phyloP scores from a whole-genome alignment of 2,113 vertebrate genomes.

The Myotis lucifugus region DNA sequence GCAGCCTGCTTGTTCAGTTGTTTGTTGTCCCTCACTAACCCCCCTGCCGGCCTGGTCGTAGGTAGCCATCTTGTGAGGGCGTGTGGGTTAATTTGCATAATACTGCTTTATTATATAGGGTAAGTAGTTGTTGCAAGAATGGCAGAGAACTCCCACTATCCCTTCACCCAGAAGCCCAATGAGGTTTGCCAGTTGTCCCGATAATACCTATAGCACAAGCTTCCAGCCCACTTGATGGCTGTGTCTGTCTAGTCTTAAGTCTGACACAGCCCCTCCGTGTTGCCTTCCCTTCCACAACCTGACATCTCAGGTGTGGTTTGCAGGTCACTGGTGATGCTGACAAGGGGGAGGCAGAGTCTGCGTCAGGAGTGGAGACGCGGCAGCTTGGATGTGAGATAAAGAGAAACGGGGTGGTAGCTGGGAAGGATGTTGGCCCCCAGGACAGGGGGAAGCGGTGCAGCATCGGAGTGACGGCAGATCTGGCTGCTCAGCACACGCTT shows the following conservation, averaged over 20 bases:
- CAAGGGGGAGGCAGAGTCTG: neutral
- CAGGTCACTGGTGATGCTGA: neutral
- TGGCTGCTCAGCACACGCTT: neutral
- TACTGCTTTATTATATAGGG: no score
- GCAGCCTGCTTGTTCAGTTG: no score
- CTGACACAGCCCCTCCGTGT: neutral
- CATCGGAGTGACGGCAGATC: neutral
- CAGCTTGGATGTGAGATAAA: neutral
- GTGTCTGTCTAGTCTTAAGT: neutral
- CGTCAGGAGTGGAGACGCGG: neutral
- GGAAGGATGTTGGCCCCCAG: neutral
- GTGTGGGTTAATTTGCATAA: no score
- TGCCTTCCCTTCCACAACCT: neutral
- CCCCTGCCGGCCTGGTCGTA: no score
- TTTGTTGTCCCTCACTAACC: no score
- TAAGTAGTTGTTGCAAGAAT: neutral
- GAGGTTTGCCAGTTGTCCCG: neutral
- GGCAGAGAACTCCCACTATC: neutral
- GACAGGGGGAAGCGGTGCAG: accelerated
- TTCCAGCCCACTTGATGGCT: neutral
- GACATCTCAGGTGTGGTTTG: neutral
- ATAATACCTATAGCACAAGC: neutral
- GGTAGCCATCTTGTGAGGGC: no score
- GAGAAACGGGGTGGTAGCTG: neutral
- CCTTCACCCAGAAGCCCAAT: neutral